Percentiles rank a stretch among this genome's conserved stretches.
phyloP scores from a whole-genome alignment of 2,113 vertebrate genomes.

The Platysteira castanea region DNA sequence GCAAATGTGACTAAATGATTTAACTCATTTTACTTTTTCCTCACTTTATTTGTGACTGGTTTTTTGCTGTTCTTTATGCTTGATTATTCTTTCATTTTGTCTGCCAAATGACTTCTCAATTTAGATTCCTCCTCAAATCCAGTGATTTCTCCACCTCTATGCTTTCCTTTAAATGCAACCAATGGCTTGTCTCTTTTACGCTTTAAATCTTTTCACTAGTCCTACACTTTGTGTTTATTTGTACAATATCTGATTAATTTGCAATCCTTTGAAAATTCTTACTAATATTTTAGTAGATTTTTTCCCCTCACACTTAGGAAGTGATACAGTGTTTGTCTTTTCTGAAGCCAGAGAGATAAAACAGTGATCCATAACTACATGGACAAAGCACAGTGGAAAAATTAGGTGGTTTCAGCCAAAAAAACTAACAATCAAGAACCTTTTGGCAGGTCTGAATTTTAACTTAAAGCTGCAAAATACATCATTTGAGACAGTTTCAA shows the following conservation, averaged over 20 bases:
- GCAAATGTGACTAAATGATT: not conserved
- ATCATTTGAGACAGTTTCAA: constrained; percentile 66
- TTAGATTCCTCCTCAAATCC: not conserved
- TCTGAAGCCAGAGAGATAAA: constrained; percentile 37
- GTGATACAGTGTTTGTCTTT: constrained; percentile 23
- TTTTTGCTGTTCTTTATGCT: not conserved
- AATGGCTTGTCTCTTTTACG: not conserved
- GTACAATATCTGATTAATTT: not conserved
- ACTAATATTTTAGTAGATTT: not conserved
- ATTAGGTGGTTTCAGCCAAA: constrained; percentile 33
- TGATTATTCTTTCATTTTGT: not conserved
- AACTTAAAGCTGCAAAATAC: constrained; percentile 69
- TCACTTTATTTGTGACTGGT: not conserved
- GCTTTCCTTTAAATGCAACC: not conserved
- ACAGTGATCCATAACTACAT: constrained; percentile 5
- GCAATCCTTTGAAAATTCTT: constrained; percentile 21
- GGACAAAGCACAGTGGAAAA: constrained; percentile 38
- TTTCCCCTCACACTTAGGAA: not conserved
- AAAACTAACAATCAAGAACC: constrained; percentile 52
- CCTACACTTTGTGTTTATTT: not conserved
- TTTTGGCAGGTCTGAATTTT: constrained; percentile 61
- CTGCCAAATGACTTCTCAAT: not conserved
- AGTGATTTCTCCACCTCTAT: not conserved
- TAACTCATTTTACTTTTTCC: not conserved
- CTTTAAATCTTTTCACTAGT: not conserved